Conservation (phyloP, 2,113 vertebrate genomes). For the Xiphophorus maculatus region DNA sequence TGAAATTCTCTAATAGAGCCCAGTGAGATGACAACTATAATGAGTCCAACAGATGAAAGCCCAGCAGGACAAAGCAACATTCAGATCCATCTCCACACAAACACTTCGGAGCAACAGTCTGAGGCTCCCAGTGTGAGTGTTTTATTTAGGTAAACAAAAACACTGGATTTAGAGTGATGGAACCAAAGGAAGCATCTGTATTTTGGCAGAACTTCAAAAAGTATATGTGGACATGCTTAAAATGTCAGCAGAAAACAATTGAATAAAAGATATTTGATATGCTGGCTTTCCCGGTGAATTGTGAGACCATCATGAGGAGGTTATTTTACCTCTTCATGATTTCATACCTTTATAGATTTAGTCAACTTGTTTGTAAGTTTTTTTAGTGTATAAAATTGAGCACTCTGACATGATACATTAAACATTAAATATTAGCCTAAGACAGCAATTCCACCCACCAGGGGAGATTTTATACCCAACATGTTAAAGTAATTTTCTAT, state of each 20-base stretch:
- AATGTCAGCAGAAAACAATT: conserved; percentile 25
- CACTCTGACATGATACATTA: neutral
- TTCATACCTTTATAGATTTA: neutral
- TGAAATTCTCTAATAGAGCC: conserved; percentile 60
- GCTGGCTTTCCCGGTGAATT: neutral
- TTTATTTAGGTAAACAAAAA: conserved; percentile 60
- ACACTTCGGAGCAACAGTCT: conserved; percentile 25
- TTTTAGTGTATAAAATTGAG: neutral
- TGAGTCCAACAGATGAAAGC: conserved; percentile 69
- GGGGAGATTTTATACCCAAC: neutral
- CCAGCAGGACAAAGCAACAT: conserved; percentile 63
- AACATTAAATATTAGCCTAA: neutral
- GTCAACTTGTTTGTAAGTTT: no score
- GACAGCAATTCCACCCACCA: neutral
- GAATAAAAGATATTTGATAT: neutral
- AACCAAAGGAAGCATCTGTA: conserved; percentile 30
- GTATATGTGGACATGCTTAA: neutral
- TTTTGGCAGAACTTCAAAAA: conserved; percentile 40
- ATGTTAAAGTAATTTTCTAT: neutral
- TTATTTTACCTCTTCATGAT: neutral
- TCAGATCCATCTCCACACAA: conserved; percentile 40
- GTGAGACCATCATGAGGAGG: neutral
- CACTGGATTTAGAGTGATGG: conserved; percentile 26
- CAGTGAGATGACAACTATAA: conserved; percentile 66
- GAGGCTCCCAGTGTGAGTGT: conserved; percentile 25